Percentiles rank a stretch among this genome's conserved stretches.
Evolutionary conservation across 2,888 invertebrate genomes (phyloP).

Genomic region (Drosophila antonietae): DNA sequence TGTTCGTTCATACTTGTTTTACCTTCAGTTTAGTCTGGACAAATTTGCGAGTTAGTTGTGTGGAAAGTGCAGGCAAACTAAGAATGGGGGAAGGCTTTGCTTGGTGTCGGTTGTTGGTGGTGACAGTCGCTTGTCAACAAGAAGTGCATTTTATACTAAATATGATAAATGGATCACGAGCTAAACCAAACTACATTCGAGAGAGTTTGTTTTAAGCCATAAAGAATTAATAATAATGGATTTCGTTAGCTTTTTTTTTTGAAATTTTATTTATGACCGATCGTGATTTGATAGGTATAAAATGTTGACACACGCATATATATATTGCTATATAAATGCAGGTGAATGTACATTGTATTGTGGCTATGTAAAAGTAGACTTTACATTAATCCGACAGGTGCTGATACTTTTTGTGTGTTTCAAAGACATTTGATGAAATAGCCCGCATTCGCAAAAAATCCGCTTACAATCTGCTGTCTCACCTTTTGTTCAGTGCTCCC

Average conservation of each 20-base stretch:
- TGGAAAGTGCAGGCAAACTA: constrained; percentile 57
- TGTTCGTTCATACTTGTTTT: not conserved
- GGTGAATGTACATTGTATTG: not conserved
- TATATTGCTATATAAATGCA: not conserved
- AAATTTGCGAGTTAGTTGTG: constrained; percentile 75
- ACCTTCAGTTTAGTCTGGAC: constrained; percentile 44
- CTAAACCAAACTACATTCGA: not conserved
- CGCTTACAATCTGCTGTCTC: constrained; percentile 44
- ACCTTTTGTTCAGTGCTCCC: constrained; percentile 51
- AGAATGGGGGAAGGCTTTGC: constrained; percentile 31
- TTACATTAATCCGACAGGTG: constrained; percentile 51
- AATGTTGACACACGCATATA: constrained; percentile 4
- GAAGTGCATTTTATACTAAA: constrained; percentile 22
- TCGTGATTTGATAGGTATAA: not conserved
- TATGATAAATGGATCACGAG: constrained; percentile 46
- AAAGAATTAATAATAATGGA: not conserved
- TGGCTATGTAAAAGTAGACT: not conserved
- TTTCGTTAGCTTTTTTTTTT: not conserved
- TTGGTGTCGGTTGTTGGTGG: constrained; percentile 70
- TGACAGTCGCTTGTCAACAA: constrained; percentile 80
- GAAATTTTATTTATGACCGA: not conserved
- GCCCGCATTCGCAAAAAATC: constrained; percentile 56
- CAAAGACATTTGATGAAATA: constrained; percentile 51
- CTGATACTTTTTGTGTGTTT: constrained; percentile 38
- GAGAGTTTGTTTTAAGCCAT: not conserved